Percentiles rank a stretch among this genome's conserved stretches.
phyloP scores from a whole-genome alignment of 2,888 invertebrate species.

The Pteria penguin region DNA sequence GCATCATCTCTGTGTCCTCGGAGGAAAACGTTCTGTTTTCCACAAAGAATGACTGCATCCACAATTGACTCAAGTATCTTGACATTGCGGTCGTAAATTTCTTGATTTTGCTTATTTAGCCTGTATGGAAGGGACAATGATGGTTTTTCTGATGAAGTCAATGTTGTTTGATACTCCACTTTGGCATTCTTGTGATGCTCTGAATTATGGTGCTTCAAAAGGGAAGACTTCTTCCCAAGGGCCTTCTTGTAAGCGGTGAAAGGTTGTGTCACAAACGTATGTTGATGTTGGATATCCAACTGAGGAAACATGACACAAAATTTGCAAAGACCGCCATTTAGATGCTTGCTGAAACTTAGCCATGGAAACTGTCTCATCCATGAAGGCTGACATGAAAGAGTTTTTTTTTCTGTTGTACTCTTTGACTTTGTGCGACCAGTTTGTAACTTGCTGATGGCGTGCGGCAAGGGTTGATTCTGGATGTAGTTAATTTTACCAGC shows the following conservation, averaged over 20 bases:
- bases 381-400: neutral
- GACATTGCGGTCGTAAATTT: neutral
- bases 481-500: neutral
- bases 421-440: neutral
- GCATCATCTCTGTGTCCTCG: too few relatives aligned
- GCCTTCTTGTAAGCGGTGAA: neutral
- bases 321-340: neutral
- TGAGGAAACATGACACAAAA: conserved; percentile 1
- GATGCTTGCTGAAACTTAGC: neutral
- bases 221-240: neutral
- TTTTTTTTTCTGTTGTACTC: neutral
- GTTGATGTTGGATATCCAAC: neutral
- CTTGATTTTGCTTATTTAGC: conserved; percentile 1
- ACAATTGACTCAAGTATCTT: neutral
- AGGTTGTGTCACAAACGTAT: conserved; percentile 6
- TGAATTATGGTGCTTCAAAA: neutral
- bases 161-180: neutral
- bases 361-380: neutral
- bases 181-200: neutral
- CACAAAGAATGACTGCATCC: neutral
- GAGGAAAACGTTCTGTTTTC: neutral
- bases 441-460: neutral
- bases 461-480: conserved; percentile 1
- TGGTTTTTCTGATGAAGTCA: neutral
- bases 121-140: neutral